Conservation (phyloP, 1,140 invertebrate genomes). For the Antheraea pernyi region DNA sequence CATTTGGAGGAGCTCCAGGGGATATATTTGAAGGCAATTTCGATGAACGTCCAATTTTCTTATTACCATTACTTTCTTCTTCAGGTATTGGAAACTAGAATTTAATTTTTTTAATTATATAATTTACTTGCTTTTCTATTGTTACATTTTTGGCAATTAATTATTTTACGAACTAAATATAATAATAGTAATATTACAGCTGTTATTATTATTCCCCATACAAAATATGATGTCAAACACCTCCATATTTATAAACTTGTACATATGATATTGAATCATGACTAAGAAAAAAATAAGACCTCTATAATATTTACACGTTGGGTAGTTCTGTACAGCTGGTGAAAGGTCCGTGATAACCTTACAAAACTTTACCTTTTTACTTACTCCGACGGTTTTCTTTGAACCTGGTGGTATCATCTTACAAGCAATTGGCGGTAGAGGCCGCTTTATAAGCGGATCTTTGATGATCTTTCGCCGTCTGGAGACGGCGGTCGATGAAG, state of each 20-base stretch:
- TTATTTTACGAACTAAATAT: too few relatives aligned
- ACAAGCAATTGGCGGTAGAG: conserved; percentile 55
- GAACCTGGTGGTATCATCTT: conserved; percentile 65
- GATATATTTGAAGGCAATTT: conserved; percentile 34
- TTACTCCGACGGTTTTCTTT: conserved; percentile 48
- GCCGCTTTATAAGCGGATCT: conserved; percentile 71
- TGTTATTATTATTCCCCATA: too few relatives aligned
- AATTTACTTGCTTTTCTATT: not conserved
- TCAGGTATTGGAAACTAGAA: conserved; percentile 49
- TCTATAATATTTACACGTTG: too few relatives aligned
- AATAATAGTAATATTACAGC: too few relatives aligned
- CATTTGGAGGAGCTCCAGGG: conserved; percentile 12
- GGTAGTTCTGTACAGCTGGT: not conserved
- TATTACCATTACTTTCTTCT: conserved; percentile 51
- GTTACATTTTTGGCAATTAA: not conserved
- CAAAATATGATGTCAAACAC: too few relatives aligned
- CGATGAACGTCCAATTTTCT: conserved; percentile 36
- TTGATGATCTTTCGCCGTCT: conserved; percentile 74
- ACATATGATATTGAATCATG: too few relatives aligned
- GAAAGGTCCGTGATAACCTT: not conserved
- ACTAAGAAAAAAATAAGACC: too few relatives aligned
- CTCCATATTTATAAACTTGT: too few relatives aligned
- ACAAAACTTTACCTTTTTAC: conserved; percentile 51
- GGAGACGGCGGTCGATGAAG: conserved; percentile 71
- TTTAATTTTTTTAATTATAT: not conserved